phyloP scores from a whole-genome alignment of 1,140 invertebrate genomes.

The Drosophila asahinai region DNA sequence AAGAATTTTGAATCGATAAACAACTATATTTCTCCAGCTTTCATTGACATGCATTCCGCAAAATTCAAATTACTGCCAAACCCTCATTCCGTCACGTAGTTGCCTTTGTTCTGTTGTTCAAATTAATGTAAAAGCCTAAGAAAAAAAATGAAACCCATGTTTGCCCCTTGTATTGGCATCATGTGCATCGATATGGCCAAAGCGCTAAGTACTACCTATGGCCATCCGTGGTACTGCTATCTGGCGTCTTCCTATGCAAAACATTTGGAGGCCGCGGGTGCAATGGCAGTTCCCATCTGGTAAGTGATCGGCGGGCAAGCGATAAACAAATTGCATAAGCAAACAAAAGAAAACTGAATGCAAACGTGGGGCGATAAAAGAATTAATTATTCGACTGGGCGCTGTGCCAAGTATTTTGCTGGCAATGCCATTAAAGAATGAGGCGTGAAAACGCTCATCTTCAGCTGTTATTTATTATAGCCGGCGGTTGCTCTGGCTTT shows the following conservation, averaged over 20 bases:
- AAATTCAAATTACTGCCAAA: not conserved
- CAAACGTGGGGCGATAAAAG: not conserved
- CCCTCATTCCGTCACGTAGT: not conserved
- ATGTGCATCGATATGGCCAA: conserved; percentile 53
- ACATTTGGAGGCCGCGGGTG: conserved; percentile 50
- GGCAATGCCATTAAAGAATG: conserved; percentile 14
- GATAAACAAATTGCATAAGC: conserved; percentile 29
- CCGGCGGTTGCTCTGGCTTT: conserved; percentile 3
- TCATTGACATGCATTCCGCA: not conserved
- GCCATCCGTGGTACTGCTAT: conserved; percentile 24
- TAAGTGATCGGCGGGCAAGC: conserved; percentile 26
- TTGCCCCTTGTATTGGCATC: conserved; percentile 35
- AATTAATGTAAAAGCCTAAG: not conserved
- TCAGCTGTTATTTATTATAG: not conserved
- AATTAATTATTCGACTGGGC: conserved; percentile 26
- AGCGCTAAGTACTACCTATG: conserved; percentile 3
- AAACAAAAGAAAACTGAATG: not conserved
- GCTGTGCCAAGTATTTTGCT: conserved; percentile 7
- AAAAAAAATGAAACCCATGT: not conserved
- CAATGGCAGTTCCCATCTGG: conserved; percentile 53
- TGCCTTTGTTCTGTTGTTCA: conserved; percentile 3
- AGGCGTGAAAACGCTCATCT: conserved; percentile 10
- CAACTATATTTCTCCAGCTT: too few species aligned
- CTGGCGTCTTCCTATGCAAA: conserved; percentile 44
- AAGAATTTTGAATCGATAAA: too few species aligned